phyloP scores from a whole-genome alignment of 2,888 invertebrate genomes.

The Acanthacorydalis orientalis region DNA sequence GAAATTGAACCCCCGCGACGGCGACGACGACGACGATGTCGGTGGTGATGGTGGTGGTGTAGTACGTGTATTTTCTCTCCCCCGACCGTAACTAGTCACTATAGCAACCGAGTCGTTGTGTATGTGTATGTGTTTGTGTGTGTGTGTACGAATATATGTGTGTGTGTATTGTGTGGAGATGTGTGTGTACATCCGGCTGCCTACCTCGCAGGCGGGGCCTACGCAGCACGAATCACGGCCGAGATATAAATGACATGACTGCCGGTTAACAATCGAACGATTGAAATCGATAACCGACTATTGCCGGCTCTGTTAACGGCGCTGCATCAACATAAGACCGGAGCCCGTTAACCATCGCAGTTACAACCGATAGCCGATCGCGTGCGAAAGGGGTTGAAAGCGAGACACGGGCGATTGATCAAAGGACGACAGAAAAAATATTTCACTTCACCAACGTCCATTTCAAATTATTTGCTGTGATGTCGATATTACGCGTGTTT shows the following conservation, averaged over 20 bases:
- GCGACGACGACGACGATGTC: too few species aligned
- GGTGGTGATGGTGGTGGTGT: background rate
- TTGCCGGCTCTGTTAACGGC: background rate
- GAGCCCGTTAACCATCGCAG: too few species aligned
- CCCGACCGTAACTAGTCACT: background rate
- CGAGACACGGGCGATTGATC: too few species aligned
- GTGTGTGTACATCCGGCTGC: constrained; percentile 3
- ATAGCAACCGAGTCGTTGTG: background rate
- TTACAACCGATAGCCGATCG: too few species aligned
- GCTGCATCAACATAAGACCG: too few species aligned
- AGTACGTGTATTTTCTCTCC: background rate
- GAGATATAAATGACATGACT: constrained; percentile 8
- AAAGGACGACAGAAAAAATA: too few species aligned
- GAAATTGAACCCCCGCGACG: too few species aligned
- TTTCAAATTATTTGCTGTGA: too few species aligned
- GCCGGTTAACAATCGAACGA: constrained; percentile 7
- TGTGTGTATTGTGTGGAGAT: background rate
- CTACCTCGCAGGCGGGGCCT: constrained; percentile 25
- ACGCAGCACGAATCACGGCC: constrained; percentile 27
- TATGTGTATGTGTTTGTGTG: too few species aligned
- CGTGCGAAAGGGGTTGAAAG: too few species aligned
- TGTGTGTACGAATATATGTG: background rate
- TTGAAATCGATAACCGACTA: constrained; percentile 7
- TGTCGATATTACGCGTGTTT: too few species aligned
- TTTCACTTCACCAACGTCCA: too few species aligned